Conservation (phyloP, 1,140 invertebrate genomes). For the Cephus cinctus region DNA sequence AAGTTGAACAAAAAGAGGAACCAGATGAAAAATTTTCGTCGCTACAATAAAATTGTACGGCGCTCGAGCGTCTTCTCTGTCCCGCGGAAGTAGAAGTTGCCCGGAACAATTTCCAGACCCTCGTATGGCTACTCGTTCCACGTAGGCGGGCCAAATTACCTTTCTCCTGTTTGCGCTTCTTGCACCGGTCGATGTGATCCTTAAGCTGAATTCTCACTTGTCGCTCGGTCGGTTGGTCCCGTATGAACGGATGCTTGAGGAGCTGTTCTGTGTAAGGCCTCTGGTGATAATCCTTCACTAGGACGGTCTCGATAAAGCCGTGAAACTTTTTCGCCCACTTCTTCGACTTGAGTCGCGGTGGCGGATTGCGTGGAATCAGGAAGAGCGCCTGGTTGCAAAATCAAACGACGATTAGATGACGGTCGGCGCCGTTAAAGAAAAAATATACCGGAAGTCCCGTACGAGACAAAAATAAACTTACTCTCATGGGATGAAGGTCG, state of each 20-base stretch:
- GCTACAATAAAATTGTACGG: no score
- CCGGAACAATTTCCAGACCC: no score
- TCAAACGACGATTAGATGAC: neutral
- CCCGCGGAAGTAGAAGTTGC: no score
- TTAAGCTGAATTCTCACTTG: slow-evolving; percentile 98
- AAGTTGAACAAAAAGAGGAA: no score
- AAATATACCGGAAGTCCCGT: slow-evolving; percentile 8
- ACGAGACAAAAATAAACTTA: slow-evolving; percentile 23
- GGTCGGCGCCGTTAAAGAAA: slow-evolving; percentile 14
- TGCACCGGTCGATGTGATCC: slow-evolving; percentile 98
- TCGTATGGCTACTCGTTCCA: no score
- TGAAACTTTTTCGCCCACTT: slow-evolving; percentile 99
- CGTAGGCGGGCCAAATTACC: slow-evolving; percentile 48
- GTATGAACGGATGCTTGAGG: slow-evolving; percentile 95
- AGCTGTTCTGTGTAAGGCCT: slow-evolving; percentile 97
- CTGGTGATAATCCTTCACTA: slow-evolving; percentile 98
- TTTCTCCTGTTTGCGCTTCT: slow-evolving; percentile 91
- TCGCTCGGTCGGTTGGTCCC: slow-evolving; percentile 96
- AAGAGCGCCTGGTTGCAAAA: slow-evolving; percentile 77
- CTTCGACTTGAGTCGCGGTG: slow-evolving; percentile 95
- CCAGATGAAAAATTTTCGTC: no score
- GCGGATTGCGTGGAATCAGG: slow-evolving; percentile 96
- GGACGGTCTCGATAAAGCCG: slow-evolving; percentile 82
- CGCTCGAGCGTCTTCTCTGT: no score
- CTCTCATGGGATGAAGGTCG: slow-evolving; percentile 99